Evolutionary conservation across 2,888 invertebrate species (phyloP).

Genomic region (Ochropacha duplaris): DNA sequence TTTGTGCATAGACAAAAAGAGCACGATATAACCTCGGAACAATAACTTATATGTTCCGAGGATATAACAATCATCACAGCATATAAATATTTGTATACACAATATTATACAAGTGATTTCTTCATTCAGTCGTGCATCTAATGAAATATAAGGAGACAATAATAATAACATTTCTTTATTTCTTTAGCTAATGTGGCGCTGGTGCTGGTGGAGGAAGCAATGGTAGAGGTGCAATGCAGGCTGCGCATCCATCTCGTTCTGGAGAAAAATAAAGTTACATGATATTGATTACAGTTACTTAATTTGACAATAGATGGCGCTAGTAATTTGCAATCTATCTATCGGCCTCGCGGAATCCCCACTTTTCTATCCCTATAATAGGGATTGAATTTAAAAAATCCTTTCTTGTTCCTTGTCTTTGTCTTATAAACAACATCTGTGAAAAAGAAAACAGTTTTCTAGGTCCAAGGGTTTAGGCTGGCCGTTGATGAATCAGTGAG

Average conservation of each 20-base stretch:
- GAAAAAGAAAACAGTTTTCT: no score
- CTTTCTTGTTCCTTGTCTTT: no score
- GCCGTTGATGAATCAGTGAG: no score
- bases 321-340: no score
- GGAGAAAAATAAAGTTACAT: slow-evolving; percentile 28
- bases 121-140: neutral
- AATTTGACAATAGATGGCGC: neutral
- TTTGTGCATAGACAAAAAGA: slow-evolving; percentile 8
- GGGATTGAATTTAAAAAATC: no score
- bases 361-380: no score
- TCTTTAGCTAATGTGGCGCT: slow-evolving; percentile 61
- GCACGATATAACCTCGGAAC: no score
- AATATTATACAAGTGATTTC: neutral
- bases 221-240: slow-evolving; percentile 70
- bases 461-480: no score
- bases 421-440: no score
- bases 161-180: neutral
- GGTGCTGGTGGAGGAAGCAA: slow-evolving; percentile 66
- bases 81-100: neutral
- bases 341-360: no score
- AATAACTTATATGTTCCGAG: no score
- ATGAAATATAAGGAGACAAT: neutral
- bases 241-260: slow-evolving; percentile 73
- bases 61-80: neutral
- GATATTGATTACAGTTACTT: neutral